Conservation (phyloP, 2,797 vertebrate species). For the Catharus ustulatus region DNA sequence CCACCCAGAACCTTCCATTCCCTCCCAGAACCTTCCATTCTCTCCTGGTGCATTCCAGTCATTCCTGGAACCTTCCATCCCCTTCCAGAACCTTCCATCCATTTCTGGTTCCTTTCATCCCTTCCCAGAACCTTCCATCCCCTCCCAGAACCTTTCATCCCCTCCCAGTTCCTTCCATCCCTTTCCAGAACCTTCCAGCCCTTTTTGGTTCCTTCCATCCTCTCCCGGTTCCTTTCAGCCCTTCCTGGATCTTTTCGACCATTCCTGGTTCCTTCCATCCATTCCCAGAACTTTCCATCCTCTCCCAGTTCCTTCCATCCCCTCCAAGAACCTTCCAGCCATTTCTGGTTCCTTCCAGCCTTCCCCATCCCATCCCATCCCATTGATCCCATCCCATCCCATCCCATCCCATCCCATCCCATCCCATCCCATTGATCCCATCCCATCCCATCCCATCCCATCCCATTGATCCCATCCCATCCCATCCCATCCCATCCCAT, state of each 20-base stretch:
- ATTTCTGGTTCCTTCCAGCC: fast-evolving
- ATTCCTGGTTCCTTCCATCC: background rate
- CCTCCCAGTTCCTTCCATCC: fast-evolving
- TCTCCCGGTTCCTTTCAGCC: fast-evolving
- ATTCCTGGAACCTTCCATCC: too few relatives aligned
- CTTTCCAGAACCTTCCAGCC: fast-evolving
- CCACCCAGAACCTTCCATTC: fast-evolving
- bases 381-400: too few relatives aligned
- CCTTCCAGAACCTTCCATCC: background rate
- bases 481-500: too few relatives aligned
- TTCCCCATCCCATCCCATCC: too few relatives aligned
- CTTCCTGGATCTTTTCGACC: too few relatives aligned
- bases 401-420: too few relatives aligned
- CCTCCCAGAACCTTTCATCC: fast-evolving
- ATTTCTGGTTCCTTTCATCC: too few relatives aligned
- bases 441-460: too few relatives aligned
- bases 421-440: too few relatives aligned
- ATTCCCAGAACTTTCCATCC: background rate
- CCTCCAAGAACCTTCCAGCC: fast-evolving
- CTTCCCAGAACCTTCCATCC: fast-evolving
- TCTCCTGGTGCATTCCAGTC: background rate
- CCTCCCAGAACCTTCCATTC: background rate
- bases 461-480: too few relatives aligned
- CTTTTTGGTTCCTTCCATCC: background rate
- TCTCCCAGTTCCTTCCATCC: background rate